Evolutionary conservation across 1,140 invertebrate genomes (phyloP), one percentile per base, ranked within the genome.

Genomic region (Spodoptera frugiperda): DNA sequence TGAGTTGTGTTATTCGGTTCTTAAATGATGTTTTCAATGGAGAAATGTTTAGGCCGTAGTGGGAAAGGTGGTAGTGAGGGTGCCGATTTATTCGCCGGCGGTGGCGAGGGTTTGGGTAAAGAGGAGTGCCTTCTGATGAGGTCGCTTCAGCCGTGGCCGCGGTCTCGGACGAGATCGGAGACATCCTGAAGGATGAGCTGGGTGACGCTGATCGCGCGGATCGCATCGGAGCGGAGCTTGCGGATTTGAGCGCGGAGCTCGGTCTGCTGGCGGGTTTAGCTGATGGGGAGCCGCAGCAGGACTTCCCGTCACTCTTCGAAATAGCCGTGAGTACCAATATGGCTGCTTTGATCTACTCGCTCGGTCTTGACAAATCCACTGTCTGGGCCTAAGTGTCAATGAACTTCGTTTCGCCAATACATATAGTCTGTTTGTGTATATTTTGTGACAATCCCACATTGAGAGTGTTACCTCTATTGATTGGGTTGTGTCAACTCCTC

Each of bases 21-120:
- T 83, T 81, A 87, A 89, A 92, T 91, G 87, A 93, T 93, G 91
- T 93, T 91, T 91, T 91, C 91, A 17, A 86, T 90, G 86, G 89
- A 90, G 86, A 91, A 92, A 89, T 87, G 89, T 85, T 78, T 87
- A 55, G 89, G 84, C 68, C 85, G 80, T 74, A 87, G 84, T 87
- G 86, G 86, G 71, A 81, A 83, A 73, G 89, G 83, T 39, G 83
- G 80, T 70, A 73, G 81, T 6, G 82, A 83, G 61, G 84, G 76
- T 15, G 67, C 80, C 19, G 91, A 92, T 76, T 65, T 88, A 15
- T 88, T 87, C 76, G 83, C 88, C 87, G 91, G 88, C 78, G 86
- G 75, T 78, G 84, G 82, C 53, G 82, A 82, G 48, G 79, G 76
- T 14, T 21, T 86, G 67, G 89, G 86, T 63, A 84, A 86, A 63